Percentiles rank a stretch among this genome's conserved stretches.
Evolutionary conservation across 2,113 vertebrate species (phyloP).

Genomic region (Mustela nigripes): DNA sequence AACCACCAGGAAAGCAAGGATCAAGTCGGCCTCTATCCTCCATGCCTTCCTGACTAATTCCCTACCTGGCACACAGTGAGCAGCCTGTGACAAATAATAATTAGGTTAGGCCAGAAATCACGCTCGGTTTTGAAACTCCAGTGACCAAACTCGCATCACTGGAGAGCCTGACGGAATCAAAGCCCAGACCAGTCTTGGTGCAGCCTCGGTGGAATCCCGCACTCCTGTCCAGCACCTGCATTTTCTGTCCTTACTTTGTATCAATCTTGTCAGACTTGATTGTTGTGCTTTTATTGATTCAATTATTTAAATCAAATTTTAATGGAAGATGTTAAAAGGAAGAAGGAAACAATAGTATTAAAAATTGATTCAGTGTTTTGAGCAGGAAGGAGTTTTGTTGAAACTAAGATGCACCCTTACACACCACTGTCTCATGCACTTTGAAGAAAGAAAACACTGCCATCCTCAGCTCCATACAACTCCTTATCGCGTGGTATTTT

Average conservation of each 20-base stretch:
- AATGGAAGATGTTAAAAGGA: conserved; percentile 16
- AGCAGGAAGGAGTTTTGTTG: neutral
- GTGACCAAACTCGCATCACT: neutral
- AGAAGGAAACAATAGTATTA: neutral
- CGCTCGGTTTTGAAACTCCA: neutral
- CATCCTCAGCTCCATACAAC: neutral
- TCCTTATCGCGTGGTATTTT: conserved; percentile 6
- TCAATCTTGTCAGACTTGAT: neutral
- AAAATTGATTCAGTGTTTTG: neutral
- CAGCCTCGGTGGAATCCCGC: neutral
- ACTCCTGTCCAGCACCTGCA: neutral
- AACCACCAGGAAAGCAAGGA: neutral
- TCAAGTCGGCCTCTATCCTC: neutral
- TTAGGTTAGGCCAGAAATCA: neutral
- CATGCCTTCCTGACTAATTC: neutral
- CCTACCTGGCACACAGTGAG: neutral
- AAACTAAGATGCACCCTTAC: neutral
- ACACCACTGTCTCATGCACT: neutral
- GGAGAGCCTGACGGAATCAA: neutral
- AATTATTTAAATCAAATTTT: conserved; percentile 29
- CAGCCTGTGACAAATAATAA: neutral
- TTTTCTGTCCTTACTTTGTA: neutral
- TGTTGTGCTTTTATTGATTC: conserved; percentile 38
- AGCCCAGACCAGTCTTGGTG: neutral
- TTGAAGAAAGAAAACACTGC: neutral